Percentiles rank a stretch among this genome's conserved stretches.
phyloP scores from a whole-genome alignment of 2,888 invertebrate species.

The Achlya flavicornis region DNA sequence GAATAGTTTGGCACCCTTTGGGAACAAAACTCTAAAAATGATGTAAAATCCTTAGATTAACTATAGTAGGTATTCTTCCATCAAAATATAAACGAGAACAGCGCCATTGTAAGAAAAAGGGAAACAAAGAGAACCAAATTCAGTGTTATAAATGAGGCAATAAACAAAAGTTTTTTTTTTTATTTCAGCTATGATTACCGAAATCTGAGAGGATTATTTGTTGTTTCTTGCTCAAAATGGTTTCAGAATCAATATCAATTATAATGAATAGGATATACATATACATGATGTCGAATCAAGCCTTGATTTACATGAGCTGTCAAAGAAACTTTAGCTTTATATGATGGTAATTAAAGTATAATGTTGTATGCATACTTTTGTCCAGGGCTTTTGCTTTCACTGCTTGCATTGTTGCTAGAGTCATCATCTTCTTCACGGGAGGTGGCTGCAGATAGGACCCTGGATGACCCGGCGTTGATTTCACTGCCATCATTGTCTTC shows the following conservation, averaged over 20 bases:
- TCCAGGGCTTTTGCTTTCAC: slow-evolving; percentile 88
- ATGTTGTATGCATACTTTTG: slow-evolving; percentile 81
- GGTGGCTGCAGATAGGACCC: slow-evolving; percentile 84
- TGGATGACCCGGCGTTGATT: slow-evolving; percentile 69
- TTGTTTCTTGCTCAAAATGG: not conserved
- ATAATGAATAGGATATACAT: too few species aligned
- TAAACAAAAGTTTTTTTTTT: not conserved
- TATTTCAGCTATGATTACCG: not conserved
- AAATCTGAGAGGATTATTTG: not conserved
- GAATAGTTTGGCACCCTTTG: too few species aligned
- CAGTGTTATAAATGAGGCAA: too few species aligned
- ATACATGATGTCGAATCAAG: not conserved
- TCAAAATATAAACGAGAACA: too few species aligned
- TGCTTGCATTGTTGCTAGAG: slow-evolving; percentile 87
- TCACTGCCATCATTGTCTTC: slow-evolving; percentile 78
- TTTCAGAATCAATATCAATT: not conserved
- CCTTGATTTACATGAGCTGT: not conserved
- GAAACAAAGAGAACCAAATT: too few species aligned
- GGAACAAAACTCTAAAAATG: too few species aligned
- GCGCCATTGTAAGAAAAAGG: too few species aligned
- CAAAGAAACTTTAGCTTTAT: slow-evolving; percentile 16
- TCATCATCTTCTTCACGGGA: slow-evolving; percentile 89
- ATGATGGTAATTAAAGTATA: slow-evolving; percentile 22
- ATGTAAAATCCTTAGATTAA: too few species aligned
- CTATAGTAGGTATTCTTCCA: too few species aligned